Base-by-base conservation (phyloP, 92 coral and sea anemone genomes). In the Porites lobata region DNA sequence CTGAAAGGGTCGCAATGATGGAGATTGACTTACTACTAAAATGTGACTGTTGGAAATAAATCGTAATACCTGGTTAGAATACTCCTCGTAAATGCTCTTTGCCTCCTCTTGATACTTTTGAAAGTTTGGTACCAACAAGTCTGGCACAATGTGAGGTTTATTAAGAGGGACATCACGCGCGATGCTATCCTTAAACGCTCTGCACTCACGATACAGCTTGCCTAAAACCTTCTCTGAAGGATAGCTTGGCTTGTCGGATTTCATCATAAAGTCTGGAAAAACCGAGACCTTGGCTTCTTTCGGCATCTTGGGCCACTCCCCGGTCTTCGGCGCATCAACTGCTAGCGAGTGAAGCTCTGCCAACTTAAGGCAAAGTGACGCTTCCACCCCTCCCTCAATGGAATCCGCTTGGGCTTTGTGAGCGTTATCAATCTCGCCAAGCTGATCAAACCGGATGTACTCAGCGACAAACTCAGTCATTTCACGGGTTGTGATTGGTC, bases 241-340 rank as follows among this genome's bases (percentile, higher is more conserved):
- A 79, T 97, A 97, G 59, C 92, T 94, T 0, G 99, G 99, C 80
- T 97, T 95, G 88, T 90, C 93, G 12, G 94, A 85, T 62, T 95
- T 94, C 98, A 94, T 97, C 99, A 97, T 97, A 90, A 97, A 97
- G 82, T 97, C 99, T 2, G 99, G 99, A 54, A 91, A 90, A n/a
- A 75, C 64, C 3, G 85, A 66, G 0, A 90, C 90, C 8, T 77
- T 78, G 57, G 85, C 86, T 6, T 62, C 94, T 50, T 29, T 58
- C 0, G 94, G 92, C 69, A 91, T 81, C 29, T 80, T 82, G 9
- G 97, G 96, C 98, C 98, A 97, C 4, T 78, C 12, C 4, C 99
- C 99, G 1, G 99, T 97, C 79, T 97, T 97, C 15, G 99, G 99
- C 13, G 99, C 99, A 61, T 97, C 99, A 5, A 97, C 99, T 17